Evolutionary conservation across 2,888 invertebrate genomes (phyloP).

Genomic region (Helleia helle): DNA sequence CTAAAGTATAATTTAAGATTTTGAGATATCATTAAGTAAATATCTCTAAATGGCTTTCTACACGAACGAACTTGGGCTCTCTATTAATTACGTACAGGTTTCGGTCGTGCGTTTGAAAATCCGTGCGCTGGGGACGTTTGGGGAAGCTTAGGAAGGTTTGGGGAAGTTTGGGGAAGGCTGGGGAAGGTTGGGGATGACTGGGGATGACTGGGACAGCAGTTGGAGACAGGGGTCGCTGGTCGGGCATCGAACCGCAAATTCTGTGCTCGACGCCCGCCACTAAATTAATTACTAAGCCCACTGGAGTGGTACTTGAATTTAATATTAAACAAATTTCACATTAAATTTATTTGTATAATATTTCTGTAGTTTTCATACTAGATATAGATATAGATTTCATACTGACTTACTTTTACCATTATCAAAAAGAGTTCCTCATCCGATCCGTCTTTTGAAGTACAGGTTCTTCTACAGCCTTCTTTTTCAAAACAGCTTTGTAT

Average conservation of each 20-base stretch:
- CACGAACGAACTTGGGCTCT: constrained; percentile 22
- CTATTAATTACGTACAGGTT: constrained; percentile 25
- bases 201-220: constrained; percentile 14
- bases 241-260: constrained; percentile 37
- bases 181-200: background rate
- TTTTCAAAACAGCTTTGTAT: too few species aligned
- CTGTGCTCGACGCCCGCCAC: constrained; percentile 30
- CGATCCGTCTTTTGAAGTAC: too few species aligned
- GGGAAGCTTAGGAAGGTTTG: constrained; percentile 8
- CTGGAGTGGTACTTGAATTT: constrained; percentile 13
- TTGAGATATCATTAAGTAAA: constrained; percentile 14
- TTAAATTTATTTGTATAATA: too few species aligned
- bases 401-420: too few species aligned
- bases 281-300: constrained; percentile 32
- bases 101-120: constrained; percentile 23
- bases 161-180: constrained; percentile 5
- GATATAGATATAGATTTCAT: too few species aligned
- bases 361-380: too few species aligned
- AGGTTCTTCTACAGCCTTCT: too few species aligned
- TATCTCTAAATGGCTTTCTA: constrained; percentile 18
- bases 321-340: too few species aligned
- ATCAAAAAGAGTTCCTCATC: too few species aligned
- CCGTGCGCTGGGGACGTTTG: constrained; percentile 16
- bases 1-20: constrained; percentile 17
- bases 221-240: constrained; percentile 29